These are phyloP conservation scores for Mus spicilegus DNA, from an alignment of 2,113 vertebrate species.

Conservation along the genomic window DNA sequence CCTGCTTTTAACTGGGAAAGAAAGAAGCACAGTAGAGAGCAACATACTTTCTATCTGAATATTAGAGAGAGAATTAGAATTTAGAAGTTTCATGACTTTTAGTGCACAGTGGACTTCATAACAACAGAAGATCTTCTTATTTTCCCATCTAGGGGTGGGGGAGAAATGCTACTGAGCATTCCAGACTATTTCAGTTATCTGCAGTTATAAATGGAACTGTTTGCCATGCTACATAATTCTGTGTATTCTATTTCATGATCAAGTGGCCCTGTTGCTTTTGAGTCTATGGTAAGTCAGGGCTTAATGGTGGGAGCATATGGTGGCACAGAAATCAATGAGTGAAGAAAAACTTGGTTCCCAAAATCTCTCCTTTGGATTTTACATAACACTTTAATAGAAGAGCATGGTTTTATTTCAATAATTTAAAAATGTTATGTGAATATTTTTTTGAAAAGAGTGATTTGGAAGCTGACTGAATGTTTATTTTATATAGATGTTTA, in stretches of 20 bases:
- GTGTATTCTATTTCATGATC: not conserved
- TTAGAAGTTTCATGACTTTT: too few species aligned
- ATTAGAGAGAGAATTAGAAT: not conserved
- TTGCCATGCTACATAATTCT: too few species aligned
- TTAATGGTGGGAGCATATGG: fast-evolving
- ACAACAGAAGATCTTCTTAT: not conserved
- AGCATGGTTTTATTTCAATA: not conserved
- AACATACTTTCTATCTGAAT: not conserved
- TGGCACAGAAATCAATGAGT: not conserved
- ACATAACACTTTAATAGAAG: not conserved
- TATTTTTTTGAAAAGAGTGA: not conserved
- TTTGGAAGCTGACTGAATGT: not conserved
- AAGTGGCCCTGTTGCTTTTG: not conserved
- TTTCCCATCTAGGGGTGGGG: fast-evolving
- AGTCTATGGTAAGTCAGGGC: not conserved
- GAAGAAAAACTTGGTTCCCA: not conserved
- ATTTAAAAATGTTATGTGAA: not conserved
- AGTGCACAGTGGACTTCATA: too few species aligned
- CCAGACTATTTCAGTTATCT: not conserved
- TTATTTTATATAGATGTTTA: not conserved
- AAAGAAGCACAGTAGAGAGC: not conserved
- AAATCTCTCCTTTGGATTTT: not conserved
- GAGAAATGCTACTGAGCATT: not conserved
- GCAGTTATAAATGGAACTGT: not conserved
- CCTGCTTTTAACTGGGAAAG: not conserved